A percentile compares a stretch with the other conserved stretches of the same genome.
These are phyloP conservation scores for Anthrax anthrax DNA, from an alignment of 2,888 invertebrate genomes.

Conservation along the genomic window DNA sequence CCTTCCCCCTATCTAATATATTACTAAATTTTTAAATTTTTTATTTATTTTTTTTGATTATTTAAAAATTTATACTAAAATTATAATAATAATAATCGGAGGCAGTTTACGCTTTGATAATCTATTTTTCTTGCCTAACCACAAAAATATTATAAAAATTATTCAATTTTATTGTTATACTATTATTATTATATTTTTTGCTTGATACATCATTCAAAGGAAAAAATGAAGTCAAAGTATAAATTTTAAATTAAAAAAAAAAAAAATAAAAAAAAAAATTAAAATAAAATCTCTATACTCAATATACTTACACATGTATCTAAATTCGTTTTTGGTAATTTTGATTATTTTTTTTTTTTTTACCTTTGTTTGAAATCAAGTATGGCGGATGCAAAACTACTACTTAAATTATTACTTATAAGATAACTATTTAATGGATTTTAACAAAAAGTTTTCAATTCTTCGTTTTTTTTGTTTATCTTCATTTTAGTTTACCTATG, in stretches of 20 bases:
- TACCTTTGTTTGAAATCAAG: constrained; percentile 3
- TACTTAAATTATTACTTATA: neutral
- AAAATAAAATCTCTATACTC: too few species aligned
- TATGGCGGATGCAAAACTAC: neutral
- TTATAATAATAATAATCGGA: neutral
- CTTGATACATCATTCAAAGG: too few species aligned
- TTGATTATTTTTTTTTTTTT: neutral
- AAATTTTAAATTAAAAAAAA: neutral
- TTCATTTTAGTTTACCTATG: neutral
- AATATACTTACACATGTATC: too few species aligned
- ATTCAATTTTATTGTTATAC: neutral
- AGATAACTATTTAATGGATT: too few species aligned
- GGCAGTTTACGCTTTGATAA: neutral
- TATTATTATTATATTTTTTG: too few species aligned
- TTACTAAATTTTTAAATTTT: too few species aligned
- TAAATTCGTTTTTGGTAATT: neutral
- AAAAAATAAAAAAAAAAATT: neutral
- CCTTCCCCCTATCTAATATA: too few species aligned
- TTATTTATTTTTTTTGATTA: too few species aligned
- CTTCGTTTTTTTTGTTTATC: neutral
- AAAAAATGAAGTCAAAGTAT: neutral
- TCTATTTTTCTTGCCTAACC: neutral
- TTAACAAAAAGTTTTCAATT: neutral
- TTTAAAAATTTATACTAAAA: too few species aligned
- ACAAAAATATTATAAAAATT: neutral